Evolutionary conservation across 1,140 invertebrate genomes (phyloP), one percentile per base, ranked within the genome.

Genomic region (Gryllus bimaculatus): DNA sequence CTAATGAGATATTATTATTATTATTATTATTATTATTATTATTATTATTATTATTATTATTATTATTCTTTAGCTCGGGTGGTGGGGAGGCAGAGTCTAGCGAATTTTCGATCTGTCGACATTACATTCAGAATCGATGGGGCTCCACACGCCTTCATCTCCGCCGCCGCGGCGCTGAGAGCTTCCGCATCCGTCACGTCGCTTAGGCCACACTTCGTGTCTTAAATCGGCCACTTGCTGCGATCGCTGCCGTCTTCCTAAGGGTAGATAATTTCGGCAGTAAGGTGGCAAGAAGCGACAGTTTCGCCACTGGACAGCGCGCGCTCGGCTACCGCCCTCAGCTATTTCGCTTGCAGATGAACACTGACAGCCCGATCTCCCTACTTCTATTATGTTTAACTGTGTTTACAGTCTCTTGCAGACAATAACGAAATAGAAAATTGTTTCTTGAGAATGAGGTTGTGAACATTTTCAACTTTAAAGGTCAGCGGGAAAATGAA

Each of bases 21-120:
- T 75, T 21, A 75, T 20, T 75, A 39, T 20, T n/a, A 75, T 21
- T 47, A 47, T 39, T 73, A 73, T 73, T 73, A 73, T 73, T 73
- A 73, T 73, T 73, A 73, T 73, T 73, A 73, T 73, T 73, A 73
- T 73, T 73, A 73, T 73, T 73, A 73, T 73, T 73, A 73, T 73
- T 73, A 73, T 15, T 73, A 73, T 73, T 66, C 54, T 3, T 66
- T 66, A 66, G 10, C 54, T 2, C 54, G 2, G 18, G 7, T 66
- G 54, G 54, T 18, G 7, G 10, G 2, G 54, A 2, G 18, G 54
- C 10, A 18, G 10, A 66, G 7, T 66, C 54, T 66, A 66, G n/a
- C n/a, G n/a, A n/a, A 66, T 66, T 66, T 66, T 66, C 7, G 54
- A 39, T 39, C 26, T 66, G 54, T 18, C 54, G 54, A 13, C 54